Evolutionary conservation across 2,888 invertebrate genomes (phyloP), one percentile per base, ranked within the genome.

Genomic region (Cistogaster globosa): DNA sequence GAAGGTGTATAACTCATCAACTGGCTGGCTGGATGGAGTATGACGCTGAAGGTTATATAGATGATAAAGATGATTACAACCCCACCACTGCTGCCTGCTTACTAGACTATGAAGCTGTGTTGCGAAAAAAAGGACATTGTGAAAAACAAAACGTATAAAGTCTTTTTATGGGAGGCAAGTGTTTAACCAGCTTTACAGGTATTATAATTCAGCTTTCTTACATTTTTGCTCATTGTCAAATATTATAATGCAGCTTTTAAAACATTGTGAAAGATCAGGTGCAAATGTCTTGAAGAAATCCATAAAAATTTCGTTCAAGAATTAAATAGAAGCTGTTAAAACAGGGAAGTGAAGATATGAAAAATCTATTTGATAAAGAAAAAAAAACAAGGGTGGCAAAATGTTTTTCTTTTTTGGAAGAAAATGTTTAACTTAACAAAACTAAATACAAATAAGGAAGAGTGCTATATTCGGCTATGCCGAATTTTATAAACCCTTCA

Each of bases 221-320:
- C 6, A 18, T 36, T 74, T 74, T 20, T 65, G 26, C 32, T 63
- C 16, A 51, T 68, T 77, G 77, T 74, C 57, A 75, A 82, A 81
- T 65, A 57, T 58, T 85, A 75, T 51, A 65, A 79, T 78, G 74
- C 78, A 81, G 69, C 74, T 74, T 51, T 42, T 74, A 78, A 62
- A 78, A 74, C 36, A 74, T 82, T 75, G 81, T 75, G 68, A 53
- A 74, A 63, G 74, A 72, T 81, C 84, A 85, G 84, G 81, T 84
- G 84, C 68, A 81, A 85, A 84, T 78, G 22, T 74, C 71, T 81
- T 69, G 53, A 63, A 69, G 20, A 74, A 74, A 85, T 78, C 69
- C 74, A 74, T 77, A 81, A 77, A 84, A 78, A 78, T 69, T 62
- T 58, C 45, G 18, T 45, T 63, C 2, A 32, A 32, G 6, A 32